Percentiles rank a stretch among this genome's conserved stretches.
These are phyloP conservation scores for Galemys pyrenaicus DNA, from an alignment of 2,113 vertebrate genomes.

Conservation along the genomic window DNA sequence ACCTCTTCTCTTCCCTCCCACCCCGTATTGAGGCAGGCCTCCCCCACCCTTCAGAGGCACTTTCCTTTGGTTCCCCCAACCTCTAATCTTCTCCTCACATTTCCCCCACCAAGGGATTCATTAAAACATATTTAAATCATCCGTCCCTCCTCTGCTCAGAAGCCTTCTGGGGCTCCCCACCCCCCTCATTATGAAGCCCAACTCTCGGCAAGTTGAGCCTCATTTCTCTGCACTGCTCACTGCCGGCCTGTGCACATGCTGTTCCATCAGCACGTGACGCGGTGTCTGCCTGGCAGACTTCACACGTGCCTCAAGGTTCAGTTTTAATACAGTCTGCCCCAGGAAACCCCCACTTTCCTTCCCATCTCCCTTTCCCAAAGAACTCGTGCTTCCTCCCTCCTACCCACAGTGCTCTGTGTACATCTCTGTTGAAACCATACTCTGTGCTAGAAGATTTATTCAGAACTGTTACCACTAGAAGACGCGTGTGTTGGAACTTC, in stretches of 20 bases:
- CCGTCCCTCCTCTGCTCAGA: neutral
- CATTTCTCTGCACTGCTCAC: neutral
- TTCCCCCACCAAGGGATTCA: neutral
- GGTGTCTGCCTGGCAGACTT: neutral
- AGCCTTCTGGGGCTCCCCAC: neutral
- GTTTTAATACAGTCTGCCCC: neutral
- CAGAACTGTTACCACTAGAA: neutral
- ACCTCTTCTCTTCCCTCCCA: neutral
- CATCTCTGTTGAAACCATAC: neutral
- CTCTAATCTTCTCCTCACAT: neutral
- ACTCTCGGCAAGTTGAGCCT: fast-evolving
- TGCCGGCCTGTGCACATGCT: neutral
- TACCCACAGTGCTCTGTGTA: neutral
- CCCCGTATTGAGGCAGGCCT: too few species aligned
- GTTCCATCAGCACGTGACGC: neutral
- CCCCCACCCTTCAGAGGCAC: neutral
- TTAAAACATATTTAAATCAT: neutral
- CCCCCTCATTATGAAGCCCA: neutral
- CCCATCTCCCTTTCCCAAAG: neutral
- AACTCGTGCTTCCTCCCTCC: neutral
- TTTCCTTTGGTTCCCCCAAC: neutral
- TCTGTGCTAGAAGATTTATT: neutral
- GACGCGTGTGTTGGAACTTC: neutral
- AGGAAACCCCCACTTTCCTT: neutral
- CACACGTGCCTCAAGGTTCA: neutral